phyloP scores from a whole-genome alignment of 2,113 vertebrate genomes.

The Mustelus asterias region DNA sequence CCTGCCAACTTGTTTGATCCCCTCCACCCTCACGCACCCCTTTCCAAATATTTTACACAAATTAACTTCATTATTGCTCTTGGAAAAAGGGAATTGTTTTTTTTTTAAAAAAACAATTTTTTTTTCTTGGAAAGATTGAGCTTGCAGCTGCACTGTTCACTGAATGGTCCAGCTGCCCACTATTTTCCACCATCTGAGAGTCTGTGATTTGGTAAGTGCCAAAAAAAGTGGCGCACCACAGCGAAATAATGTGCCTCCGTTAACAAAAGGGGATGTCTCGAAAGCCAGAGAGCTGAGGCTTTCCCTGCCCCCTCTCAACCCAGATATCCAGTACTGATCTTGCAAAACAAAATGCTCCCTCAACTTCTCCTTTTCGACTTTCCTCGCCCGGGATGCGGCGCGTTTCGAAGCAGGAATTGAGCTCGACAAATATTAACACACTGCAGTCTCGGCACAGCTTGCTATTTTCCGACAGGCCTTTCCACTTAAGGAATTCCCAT shows the following conservation, averaged over 20 bases:
- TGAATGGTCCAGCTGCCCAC: background rate
- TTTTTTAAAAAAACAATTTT: background rate
- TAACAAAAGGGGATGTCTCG: background rate
- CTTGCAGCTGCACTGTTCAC: background rate
- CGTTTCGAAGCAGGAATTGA: background rate
- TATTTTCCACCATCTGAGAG: background rate
- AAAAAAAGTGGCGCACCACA: background rate
- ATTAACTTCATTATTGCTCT: background rate
- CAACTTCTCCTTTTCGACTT: background rate
- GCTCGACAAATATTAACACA: background rate
- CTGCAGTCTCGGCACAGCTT: background rate
- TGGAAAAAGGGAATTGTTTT: background rate
- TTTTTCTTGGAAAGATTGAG: background rate
- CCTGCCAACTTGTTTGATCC: background rate
- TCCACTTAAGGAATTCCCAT: background rate
- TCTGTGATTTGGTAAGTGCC: slow-evolving; percentile 18
- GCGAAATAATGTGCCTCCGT: background rate
- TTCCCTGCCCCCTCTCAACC: background rate
- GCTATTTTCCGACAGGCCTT: background rate
- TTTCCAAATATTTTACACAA: background rate
- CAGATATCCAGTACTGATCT: background rate
- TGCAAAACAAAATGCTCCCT: background rate
- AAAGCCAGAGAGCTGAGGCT: background rate
- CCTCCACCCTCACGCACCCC: background rate
- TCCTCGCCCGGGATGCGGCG: background rate